Evolutionary conservation across 2,888 invertebrate genomes (phyloP), one percentile per base, ranked within the genome.

Genomic region (Acanthopleura granulata): DNA sequence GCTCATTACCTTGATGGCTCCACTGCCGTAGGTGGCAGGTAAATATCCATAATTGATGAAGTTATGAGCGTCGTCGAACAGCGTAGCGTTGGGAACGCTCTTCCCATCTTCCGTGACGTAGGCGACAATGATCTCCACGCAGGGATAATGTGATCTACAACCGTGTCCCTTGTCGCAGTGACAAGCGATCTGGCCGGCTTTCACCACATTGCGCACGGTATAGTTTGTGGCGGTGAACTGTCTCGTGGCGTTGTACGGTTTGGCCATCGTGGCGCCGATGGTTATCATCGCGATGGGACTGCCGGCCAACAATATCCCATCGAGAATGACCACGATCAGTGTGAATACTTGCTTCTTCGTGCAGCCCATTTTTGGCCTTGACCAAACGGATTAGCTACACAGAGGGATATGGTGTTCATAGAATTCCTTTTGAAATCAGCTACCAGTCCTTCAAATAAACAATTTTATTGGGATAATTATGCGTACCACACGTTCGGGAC

Each of bases 11-110:
- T 62, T 22, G n/a, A 14, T 22, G 22, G 11, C 22, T 62, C 22
- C 62, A 15, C 12, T 62, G 25, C 14, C 25, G 66, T 66, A 18
- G 15, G 66, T 27, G 16, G 25, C 29, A 16, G 66, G 66, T 22
- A 66, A 22, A 66, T 66, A 66, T 15, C 66, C 66, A 14, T 66
- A 66, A 27, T 66, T 1, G 6, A 66, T 3, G 29, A 66, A 66
- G 25, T 27, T 66, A 25, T 66, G 66, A 16, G 22, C 66, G 14
- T 66, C 25, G 25, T 66, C 66, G 66, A 66, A 66, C 66, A 66
- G 25, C 16, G 66, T 66, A 6, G 66, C 66, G 29, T 66, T 27
- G 29, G 25, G 15, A 16, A 27, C 27, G 6, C 1, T 57, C 25
- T 66, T 27, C 27, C 66, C 66, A 25, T 14, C 25, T 6, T 66